phyloP scores from a whole-genome alignment of 1,140 invertebrate genomes.

The Drosophila equinoxialis region DNA sequence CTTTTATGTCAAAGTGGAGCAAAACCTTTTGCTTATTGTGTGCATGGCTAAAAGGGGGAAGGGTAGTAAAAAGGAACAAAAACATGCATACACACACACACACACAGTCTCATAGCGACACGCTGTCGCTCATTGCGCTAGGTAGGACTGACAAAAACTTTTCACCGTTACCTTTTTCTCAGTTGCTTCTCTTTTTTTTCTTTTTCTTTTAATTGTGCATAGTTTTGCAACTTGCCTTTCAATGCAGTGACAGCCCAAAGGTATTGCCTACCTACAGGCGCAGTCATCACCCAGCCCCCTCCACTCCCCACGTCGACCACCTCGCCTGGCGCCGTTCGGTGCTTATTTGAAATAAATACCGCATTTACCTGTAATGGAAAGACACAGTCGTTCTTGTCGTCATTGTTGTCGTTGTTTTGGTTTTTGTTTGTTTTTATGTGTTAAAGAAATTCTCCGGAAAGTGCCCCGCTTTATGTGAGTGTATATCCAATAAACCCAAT shows the following conservation, averaged over 20 bases:
- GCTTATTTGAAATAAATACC: slow-evolving; percentile 55
- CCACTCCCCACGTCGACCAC: neutral
- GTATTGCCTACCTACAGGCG: slow-evolving; percentile 44
- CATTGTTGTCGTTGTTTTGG: neutral
- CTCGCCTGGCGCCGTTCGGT: slow-evolving; percentile 28
- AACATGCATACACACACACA: slow-evolving; percentile 12
- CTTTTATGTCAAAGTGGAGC: slow-evolving; percentile 50
- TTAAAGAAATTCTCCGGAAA: slow-evolving; percentile 1
- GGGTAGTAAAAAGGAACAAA: slow-evolving; percentile 25
- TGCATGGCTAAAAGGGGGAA: slow-evolving; percentile 9
- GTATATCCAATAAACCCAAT: slow-evolving; percentile 11
- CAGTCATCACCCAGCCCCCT: slow-evolving; percentile 8
- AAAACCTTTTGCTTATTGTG: slow-evolving; percentile 44
- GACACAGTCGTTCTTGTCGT: slow-evolving; percentile 5
- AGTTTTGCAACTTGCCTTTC: slow-evolving; percentile 35
- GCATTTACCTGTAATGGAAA: slow-evolving; percentile 61
- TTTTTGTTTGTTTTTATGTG: slow-evolving; percentile 9
- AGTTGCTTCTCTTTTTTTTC: neutral
- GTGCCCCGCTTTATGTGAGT: neutral
- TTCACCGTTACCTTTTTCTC: slow-evolving; percentile 1
- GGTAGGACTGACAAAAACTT: slow-evolving; percentile 5
- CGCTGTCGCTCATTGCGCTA: slow-evolving; percentile 20
- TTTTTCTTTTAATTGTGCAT: slow-evolving; percentile 47
- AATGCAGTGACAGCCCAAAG: slow-evolving; percentile 16
- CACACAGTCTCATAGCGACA: neutral